Evolutionary conservation across 1,140 invertebrate genomes (phyloP), one percentile per base, ranked within the genome.

Genomic region (Diorhabda sublineata): DNA sequence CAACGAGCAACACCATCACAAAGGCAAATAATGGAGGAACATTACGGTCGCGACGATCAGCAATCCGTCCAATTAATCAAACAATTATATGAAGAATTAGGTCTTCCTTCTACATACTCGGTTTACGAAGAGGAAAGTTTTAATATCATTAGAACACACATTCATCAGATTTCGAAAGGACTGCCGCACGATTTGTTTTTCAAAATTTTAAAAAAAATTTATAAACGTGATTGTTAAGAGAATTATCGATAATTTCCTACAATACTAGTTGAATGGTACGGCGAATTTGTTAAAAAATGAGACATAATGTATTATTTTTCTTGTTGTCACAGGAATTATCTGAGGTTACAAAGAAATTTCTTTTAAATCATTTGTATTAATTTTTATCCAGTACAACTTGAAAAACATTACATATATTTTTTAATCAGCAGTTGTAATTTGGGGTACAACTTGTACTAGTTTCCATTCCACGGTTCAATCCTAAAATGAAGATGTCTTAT

Each of bases 91-190:
- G 87, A 90, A 75, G 90, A 95, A 71, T 80, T 98, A 2, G 87
- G 90, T 69, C 77, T 98, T 41, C 87, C 89, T 42, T 86, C 90
- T 56, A 90, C 90, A 0, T 97, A 92, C 79, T 84, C 87, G 1
- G 87, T 90, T 41, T 97, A 93, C 74, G 95, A 97, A 84, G 93
- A 96, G 81, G 88, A 92, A 72, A 92, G 87, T 44, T 93, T 92
- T 74, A 92, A 93, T 78, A 82, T 92, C 69, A 89, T 95, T 74
- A 88, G 87, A 67, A 92, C 89, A 3, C 92, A 93, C 80, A 94
- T 95, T 76, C 91, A 94, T 79, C 92, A 94, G 81, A 88, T 93
- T 72, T 92, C 91, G 2, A 86, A 90, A 57, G 91, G 91, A 42
- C 82, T 95, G n/a, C 91, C 92, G 26, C 92, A 93, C 73, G 87